phyloP scores from a whole-genome alignment of 2,888 invertebrate genomes.

The Stenoptilia bipunctidactyla region DNA sequence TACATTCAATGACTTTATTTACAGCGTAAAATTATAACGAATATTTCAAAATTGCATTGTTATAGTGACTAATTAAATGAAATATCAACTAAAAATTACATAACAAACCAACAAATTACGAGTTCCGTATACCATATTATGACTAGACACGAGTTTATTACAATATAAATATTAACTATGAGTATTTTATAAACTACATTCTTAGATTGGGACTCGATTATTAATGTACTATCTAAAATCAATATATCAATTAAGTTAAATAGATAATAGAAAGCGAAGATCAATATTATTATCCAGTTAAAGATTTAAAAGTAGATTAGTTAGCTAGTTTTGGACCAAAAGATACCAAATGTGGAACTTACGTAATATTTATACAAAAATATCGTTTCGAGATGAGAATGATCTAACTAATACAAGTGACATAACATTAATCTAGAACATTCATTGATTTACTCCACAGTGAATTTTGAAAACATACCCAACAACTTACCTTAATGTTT shows the following conservation, averaged over 20 bases:
- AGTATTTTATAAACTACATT: slow-evolving; percentile 27
- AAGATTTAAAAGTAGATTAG: too few species aligned
- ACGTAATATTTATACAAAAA: slow-evolving; percentile 64
- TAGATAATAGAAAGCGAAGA: not conserved
- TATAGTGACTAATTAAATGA: slow-evolving; percentile 2
- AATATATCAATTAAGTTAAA: slow-evolving; percentile 6
- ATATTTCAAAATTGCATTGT: slow-evolving; percentile 6
- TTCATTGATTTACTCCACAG: too few species aligned
- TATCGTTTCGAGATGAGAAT: slow-evolving; percentile 46
- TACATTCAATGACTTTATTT: slow-evolving; percentile 45
- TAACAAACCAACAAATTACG: not conserved
- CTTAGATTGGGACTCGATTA: slow-evolving; percentile 50
- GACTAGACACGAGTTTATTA: slow-evolving; percentile 2
- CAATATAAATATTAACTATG: too few species aligned
- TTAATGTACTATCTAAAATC: slow-evolving; percentile 24
- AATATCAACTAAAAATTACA: not conserved
- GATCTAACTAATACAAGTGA: slow-evolving; percentile 16
- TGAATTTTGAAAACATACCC: too few species aligned
- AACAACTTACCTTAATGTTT: not conserved
- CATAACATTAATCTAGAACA: too few species aligned
- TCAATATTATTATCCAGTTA: not conserved
- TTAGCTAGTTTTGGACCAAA: not conserved
- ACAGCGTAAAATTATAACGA: slow-evolving; percentile 27
- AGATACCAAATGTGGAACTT: slow-evolving; percentile 16
- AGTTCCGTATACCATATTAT: not conserved